A percentile compares a stretch with the other conserved stretches of the same genome.
These are phyloP conservation scores for Dendrocopos noguchii DNA, from an alignment of 2,113 vertebrate genomes.

Conservation along the genomic window DNA sequence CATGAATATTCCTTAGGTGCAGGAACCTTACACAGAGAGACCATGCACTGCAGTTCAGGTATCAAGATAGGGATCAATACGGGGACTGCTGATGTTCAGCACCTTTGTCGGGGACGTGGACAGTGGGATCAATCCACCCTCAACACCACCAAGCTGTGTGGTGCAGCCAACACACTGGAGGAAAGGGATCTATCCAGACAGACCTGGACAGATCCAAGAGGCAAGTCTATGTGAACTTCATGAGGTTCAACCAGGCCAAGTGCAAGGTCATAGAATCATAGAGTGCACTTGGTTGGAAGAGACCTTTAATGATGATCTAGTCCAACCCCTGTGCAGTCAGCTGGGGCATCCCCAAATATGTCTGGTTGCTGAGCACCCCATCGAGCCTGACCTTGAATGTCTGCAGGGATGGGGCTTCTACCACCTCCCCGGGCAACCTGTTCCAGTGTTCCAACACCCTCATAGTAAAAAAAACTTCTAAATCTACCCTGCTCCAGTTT, in stretches of 20 bases:
- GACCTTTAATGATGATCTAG: too few relatives aligned
- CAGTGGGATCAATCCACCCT: background rate
- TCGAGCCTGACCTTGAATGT: too few relatives aligned
- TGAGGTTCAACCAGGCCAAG: background rate
- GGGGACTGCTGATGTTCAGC: background rate
- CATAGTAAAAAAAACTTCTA: too few relatives aligned
- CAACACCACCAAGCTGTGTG: background rate
- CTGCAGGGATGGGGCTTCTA: too few relatives aligned
- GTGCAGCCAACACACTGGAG: background rate
- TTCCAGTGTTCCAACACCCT: too few relatives aligned
- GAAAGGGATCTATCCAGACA: background rate
- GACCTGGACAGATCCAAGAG: background rate
- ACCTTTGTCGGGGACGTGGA: background rate
- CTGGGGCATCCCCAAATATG: too few relatives aligned
- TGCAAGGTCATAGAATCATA: background rate
- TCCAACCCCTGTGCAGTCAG: too few relatives aligned
- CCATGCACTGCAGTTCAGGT: background rate
- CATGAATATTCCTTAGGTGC: rapidly evolving
- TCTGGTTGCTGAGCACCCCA: too few relatives aligned
- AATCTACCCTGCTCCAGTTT: too few relatives aligned
- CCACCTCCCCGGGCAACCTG: too few relatives aligned
- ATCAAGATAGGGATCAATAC: too few relatives aligned
- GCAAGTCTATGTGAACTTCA: background rate
- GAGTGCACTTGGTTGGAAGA: background rate
- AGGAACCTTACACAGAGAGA: background rate